Evolutionary conservation across 2,797 vertebrate species (phyloP), one percentile per base, ranked within the genome.

Genomic region (Enteromius unitaeniatus): DNA sequence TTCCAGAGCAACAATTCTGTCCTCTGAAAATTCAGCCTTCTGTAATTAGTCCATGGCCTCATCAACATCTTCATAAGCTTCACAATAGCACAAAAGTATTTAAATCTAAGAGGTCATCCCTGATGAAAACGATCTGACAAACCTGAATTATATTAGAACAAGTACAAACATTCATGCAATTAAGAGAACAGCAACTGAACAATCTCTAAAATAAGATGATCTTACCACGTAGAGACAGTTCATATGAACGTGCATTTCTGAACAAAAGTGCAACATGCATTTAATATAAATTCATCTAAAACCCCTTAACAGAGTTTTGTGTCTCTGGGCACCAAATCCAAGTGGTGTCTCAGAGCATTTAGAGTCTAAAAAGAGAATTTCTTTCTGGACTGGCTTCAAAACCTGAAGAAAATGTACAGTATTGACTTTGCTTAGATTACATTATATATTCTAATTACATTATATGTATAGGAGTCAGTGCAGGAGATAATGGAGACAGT

Each of bases 351-450:
- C 17, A 37, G 1, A 68, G 19, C 65, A 68, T n/a, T 40, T 68
- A 21, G 34, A 68, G 31, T 68, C 34, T 40, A 68, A 13, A 68
- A 40, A 68, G 31, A 68, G 9, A 68, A 68, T 68, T 68, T 21
- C 17, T n/a, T n/a, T 68, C 4, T 68, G 34, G 34, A 19, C 65
- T 68, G 65, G 65, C 17, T 68, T 68, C 65, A 68, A 68, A 68
- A 40, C 34, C 34, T 68, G 10, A 40, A 40, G 10, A 68, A 68
- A 40, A 40, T n/a, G 7, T 53, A 40, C 17, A 67, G 34, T 40
- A 21, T 21, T 21, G 31, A 9, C 21, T 8, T 67, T 67, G 17
- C 8, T 8, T 67, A 67, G 15, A 67, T 37, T 19, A 37, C 64
- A 67, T 37, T 21, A 65, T 34, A 65, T n/a, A n/a, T n/a, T n/a